Evolutionary conservation across 2,888 invertebrate genomes (phyloP).

Genomic region (Epistrophella euchroma): DNA sequence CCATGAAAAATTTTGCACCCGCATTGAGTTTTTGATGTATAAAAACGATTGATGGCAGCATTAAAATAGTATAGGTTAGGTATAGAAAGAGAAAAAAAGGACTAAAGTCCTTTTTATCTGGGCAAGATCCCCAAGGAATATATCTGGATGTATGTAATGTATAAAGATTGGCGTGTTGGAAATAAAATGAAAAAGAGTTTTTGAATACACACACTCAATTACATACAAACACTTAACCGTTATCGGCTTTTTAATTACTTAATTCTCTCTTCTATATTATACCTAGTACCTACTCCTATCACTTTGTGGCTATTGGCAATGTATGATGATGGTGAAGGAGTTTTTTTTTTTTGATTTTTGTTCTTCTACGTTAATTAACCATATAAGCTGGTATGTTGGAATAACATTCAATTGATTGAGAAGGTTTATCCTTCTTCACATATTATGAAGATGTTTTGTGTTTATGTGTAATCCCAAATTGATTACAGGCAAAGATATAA

Average conservation of each 20-base stretch:
- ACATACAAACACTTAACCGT: conserved; percentile 50
- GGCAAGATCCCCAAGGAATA: conserved; percentile 56
- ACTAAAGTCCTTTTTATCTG: conserved; percentile 9
- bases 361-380: conserved; percentile 67
- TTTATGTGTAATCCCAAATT: conserved; percentile 46
- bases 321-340: conserved; percentile 16
- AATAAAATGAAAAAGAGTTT: conserved; percentile 12
- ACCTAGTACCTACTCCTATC: background rate
- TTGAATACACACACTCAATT: conserved; percentile 29
- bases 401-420: conserved; percentile 61
- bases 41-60: conserved; percentile 26
- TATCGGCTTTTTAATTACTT: conserved; percentile 75
- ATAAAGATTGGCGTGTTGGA: conserved; percentile 20
- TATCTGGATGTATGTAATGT: background rate
- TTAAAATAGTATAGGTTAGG: background rate
- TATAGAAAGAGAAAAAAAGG: conserved; percentile 2
- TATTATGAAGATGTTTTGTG: background rate
- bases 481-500: conserved; percentile 15
- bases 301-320: conserved; percentile 3
- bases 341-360: conserved; percentile 48
- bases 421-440: conserved; percentile 23
- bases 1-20: conserved; percentile 55
- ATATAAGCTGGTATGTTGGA: conserved; percentile 33
- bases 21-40: conserved; percentile 28
- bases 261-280: conserved; percentile 45